A percentile compares a stretch with the other conserved stretches of the same genome.
Conservation (phyloP, 2,113 vertebrate genomes). For the Melanostigma gelatinosum region DNA sequence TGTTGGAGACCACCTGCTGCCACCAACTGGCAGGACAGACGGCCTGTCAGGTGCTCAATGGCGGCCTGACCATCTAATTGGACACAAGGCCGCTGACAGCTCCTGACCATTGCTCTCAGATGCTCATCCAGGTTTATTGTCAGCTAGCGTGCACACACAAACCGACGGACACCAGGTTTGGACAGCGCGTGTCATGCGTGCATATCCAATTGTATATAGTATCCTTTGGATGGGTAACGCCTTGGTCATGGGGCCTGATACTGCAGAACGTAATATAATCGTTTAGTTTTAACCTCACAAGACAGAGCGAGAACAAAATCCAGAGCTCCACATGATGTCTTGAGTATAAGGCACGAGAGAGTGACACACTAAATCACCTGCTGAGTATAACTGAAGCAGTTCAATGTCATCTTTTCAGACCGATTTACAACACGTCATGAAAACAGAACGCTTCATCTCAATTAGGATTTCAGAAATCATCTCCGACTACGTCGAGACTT, state of each 20-base stretch:
- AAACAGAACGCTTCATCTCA: too few relatives aligned
- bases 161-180: constrained; percentile 23
- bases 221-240: neutral
- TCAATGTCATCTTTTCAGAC: neutral
- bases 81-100: constrained; percentile 69
- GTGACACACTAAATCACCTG: neutral
- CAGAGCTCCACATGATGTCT: neutral
- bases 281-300: neutral
- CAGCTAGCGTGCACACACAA: constrained; percentile 26
- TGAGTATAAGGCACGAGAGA: neutral
- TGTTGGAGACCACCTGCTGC: constrained; percentile 68
- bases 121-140: constrained; percentile 44
- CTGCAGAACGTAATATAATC: neutral
- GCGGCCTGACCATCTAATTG: constrained; percentile 67
- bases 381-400: neutral
- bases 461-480: neutral
- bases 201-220: neutral
- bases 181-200: constrained; percentile 20
- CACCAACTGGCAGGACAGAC: constrained; percentile 66
- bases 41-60: constrained; percentile 61
- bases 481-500: neutral
- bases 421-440: neutral
- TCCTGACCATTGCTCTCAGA: constrained; percentile 52
- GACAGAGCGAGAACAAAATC: neutral
- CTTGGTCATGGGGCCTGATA: neutral